Conservation (phyloP, 2,113 vertebrate genomes). For the Cyanoramphus novaezelandiae region DNA sequence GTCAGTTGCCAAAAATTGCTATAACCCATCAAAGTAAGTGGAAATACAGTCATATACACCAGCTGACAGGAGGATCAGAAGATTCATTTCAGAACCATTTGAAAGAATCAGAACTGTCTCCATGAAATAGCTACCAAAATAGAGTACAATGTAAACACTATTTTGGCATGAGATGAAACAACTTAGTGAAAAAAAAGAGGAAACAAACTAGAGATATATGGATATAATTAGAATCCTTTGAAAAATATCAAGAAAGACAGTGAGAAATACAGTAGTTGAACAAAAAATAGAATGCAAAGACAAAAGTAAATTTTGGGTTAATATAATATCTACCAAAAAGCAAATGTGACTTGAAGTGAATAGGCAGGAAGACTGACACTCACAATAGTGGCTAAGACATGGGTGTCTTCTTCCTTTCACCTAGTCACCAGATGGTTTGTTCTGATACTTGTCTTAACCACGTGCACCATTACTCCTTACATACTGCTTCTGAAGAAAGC, state of each 20-base stretch:
- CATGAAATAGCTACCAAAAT: conserved; percentile 1
- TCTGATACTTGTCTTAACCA: not conserved
- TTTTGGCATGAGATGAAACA: not conserved
- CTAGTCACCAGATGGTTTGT: not conserved
- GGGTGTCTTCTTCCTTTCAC: not conserved
- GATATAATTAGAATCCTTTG: conserved; percentile 13
- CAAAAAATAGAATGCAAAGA: not conserved
- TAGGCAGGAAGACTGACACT: not conserved
- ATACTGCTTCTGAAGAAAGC: not conserved
- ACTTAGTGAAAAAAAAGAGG: not conserved
- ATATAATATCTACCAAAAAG: not conserved
- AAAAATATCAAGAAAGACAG: not conserved
- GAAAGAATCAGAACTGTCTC: conserved; percentile 32
- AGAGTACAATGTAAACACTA: not conserved
- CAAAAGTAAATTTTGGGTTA: not conserved
- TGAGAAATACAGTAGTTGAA: not conserved
- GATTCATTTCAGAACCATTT: not conserved
- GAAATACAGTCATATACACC: not conserved
- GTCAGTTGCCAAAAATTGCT: conserved; percentile 16
- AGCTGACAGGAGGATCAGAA: conserved; percentile 10
- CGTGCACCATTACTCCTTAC: not conserved
- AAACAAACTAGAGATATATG: not conserved
- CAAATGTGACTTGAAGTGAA: not conserved
- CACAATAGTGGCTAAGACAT: not conserved
- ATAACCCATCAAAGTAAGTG: not conserved